Conservation (phyloP, 2,888 invertebrate genomes). For the Boloria euphrosyne region DNA sequence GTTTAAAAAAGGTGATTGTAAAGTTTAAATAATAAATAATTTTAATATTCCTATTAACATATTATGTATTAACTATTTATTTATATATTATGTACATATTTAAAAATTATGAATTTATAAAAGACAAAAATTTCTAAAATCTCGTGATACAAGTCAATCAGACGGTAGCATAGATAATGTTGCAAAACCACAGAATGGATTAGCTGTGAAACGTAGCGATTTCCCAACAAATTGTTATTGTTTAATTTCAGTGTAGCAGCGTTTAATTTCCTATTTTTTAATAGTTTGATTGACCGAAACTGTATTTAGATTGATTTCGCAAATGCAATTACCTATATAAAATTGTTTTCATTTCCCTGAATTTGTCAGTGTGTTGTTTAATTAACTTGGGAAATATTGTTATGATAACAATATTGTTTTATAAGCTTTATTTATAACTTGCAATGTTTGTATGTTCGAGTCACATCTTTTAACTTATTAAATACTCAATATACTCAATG, state of each 20-base stretch:
- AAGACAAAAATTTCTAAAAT: not conserved
- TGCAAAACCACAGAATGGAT: constrained; percentile 54
- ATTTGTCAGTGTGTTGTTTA: not conserved
- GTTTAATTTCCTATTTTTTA: constrained; percentile 36
- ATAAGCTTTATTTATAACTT: too few species aligned
- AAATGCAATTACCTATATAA: constrained; percentile 12
- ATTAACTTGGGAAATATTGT: not conserved
- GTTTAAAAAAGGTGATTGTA: too few species aligned
- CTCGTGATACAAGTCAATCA: not conserved
- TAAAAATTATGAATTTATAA: not conserved
- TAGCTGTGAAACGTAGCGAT: constrained; percentile 57
- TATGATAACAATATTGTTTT: too few species aligned
- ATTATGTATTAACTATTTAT: too few species aligned
- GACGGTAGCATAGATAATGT: constrained; percentile 32
- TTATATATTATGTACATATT: not conserved
- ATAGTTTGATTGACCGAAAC: constrained; percentile 31
- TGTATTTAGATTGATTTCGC: constrained; percentile 22
- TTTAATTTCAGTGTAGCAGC: constrained; percentile 45
- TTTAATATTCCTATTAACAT: too few species aligned
- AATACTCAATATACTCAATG: constrained; percentile 8
- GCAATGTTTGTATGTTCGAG: too few species aligned
- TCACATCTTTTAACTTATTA: too few species aligned
- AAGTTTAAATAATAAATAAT: too few species aligned
- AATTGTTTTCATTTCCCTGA: constrained; percentile 6
- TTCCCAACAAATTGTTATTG: constrained; percentile 55